These are phyloP conservation scores for Tipula vernalis DNA, from an alignment of 2,888 invertebrate genomes.

Conservation along the genomic window DNA sequence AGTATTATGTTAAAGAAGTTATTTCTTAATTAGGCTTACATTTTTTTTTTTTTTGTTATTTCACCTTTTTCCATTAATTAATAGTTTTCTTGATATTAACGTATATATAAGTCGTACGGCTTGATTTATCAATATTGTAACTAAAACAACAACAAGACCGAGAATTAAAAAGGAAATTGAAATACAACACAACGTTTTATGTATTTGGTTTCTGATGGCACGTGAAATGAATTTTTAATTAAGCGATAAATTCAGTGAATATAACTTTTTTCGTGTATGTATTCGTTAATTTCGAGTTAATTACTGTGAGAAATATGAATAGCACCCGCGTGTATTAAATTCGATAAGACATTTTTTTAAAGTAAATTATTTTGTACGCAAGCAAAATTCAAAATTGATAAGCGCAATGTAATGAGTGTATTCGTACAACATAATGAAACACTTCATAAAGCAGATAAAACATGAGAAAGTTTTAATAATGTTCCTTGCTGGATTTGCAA, in stretches of 20 bases:
- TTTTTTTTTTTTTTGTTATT: not conserved
- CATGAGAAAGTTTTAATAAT: no score
- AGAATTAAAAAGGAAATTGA: not conserved
- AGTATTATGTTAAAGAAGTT: not conserved
- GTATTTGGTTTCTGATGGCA: not conserved
- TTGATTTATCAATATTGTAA: not conserved
- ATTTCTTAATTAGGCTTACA: not conserved
- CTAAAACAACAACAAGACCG: not conserved
- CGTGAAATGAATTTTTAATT: constrained; percentile 4
- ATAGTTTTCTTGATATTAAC: not conserved
- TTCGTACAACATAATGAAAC: no score
- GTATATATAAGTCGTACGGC: not conserved
- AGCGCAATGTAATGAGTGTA: no score
- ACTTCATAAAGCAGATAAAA: no score
- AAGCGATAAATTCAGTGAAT: not conserved
- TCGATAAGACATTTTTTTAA: not conserved
- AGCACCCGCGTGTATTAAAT: not conserved
- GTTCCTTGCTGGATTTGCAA: no score
- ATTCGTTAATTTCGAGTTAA: not conserved
- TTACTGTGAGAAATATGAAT: not conserved
- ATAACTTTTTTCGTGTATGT: not conserved
- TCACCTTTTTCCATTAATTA: not conserved
- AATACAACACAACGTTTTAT: not conserved
- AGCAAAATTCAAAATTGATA: not conserved
- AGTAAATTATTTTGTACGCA: not conserved